Percentiles rank a stretch among this genome's conserved stretches.
phyloP scores from a whole-genome alignment of 2,113 vertebrate species.

The Circaetus cinerascens region DNA sequence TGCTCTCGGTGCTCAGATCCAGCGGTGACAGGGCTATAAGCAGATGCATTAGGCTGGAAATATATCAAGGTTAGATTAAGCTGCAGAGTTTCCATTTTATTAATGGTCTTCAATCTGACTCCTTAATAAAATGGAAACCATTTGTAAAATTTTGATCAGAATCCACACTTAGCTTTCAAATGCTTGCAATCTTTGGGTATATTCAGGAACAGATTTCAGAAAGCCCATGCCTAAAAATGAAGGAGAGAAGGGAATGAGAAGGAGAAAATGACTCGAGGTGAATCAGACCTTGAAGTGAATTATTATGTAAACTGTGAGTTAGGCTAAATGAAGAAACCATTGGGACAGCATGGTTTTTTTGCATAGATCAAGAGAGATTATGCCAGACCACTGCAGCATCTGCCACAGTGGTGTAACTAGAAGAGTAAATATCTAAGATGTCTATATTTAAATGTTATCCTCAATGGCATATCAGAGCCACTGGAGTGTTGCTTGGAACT shows the following conservation, averaged over 20 bases:
- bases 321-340: conserved; percentile 10
- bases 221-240: neutral
- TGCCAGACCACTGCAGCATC: neutral
- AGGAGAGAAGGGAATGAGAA: neutral
- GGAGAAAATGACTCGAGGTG: neutral
- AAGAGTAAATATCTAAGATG: neutral
- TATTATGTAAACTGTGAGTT: conserved; percentile 39
- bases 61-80: conserved; percentile 65
- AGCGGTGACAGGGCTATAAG: conserved; percentile 54
- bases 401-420: neutral
- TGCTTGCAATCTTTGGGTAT: conserved; percentile 19
- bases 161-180: conserved; percentile 42
- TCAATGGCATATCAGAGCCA: neutral
- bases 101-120: conserved; percentile 61
- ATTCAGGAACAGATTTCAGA: conserved; percentile 24
- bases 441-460: neutral
- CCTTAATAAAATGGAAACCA: conserved; percentile 64
- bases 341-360: neutral
- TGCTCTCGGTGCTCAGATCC: conserved; percentile 13
- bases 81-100: conserved; percentile 64
- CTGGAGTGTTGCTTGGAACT: neutral
- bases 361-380: neutral
- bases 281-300: conserved; percentile 39
- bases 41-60: conserved; percentile 60
- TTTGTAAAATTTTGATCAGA: conserved; percentile 64